Evolutionary conservation across 1,140 invertebrate genomes (phyloP).

Genomic region (Listronotus oregonensis): DNA sequence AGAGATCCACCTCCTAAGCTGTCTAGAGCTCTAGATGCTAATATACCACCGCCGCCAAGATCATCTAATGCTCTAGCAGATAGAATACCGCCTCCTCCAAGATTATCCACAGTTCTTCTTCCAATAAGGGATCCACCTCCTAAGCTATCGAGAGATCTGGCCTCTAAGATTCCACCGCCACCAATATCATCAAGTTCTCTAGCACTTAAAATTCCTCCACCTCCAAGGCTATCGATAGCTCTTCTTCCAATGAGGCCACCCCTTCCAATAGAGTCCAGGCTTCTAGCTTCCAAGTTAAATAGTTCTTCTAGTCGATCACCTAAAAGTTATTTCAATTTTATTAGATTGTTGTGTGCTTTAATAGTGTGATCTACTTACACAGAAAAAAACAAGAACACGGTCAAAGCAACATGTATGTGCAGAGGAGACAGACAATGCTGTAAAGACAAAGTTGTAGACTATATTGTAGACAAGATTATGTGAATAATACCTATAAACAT

Average conservation of each 20-base stretch:
- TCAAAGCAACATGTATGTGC: no score
- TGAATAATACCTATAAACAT: no score
- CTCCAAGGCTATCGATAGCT: conserved; percentile 19
- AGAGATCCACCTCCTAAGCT: conserved; percentile 25
- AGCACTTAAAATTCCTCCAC: conserved; percentile 17
- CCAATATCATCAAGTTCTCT: conserved; percentile 9
- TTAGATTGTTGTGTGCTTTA: not conserved
- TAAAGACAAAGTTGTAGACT: no score
- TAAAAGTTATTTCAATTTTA: not conserved
- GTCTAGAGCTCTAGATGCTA: conserved; percentile 29
- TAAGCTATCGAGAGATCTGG: no score
- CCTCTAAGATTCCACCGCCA: conserved; percentile 1
- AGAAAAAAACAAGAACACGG: not conserved
- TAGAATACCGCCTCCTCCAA: no score
- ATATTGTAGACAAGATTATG: no score
- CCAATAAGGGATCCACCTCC: no score
- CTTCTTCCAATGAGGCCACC: not conserved
- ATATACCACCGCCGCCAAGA: conserved; percentile 30
- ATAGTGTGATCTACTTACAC: not conserved
- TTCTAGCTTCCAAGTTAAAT: not conserved
- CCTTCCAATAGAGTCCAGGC: no score
- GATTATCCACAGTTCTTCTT: no score
- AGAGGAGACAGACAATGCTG: no score
- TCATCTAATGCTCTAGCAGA: conserved; percentile 11
- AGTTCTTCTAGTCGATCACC: not conserved